A percentile compares a stretch with the other conserved stretches of the same genome.
phyloP scores from a whole-genome alignment of 2,113 vertebrate species.

The Nansenia antarctica region DNA sequence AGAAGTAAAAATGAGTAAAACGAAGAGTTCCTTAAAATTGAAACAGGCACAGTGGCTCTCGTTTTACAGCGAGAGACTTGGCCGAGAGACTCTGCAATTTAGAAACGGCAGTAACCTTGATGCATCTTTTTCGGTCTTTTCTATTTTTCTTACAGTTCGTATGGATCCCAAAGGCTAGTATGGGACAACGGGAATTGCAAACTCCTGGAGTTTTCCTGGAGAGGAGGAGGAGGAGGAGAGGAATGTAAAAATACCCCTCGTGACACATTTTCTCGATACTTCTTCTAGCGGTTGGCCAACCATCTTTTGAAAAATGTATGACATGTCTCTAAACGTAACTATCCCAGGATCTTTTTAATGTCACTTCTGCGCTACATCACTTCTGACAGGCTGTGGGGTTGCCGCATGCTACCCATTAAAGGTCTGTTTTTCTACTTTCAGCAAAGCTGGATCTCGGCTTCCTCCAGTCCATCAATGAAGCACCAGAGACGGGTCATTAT shows the following conservation, averaged over 20 bases:
- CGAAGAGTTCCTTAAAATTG: not conserved
- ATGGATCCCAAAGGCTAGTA: not conserved
- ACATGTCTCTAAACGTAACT: slow-evolving; percentile 61
- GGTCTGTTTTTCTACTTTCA: slow-evolving; percentile 14
- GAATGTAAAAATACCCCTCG: slow-evolving; percentile 64
- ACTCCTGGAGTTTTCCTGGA: slow-evolving; percentile 36
- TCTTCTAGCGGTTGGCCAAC: slow-evolving; percentile 46
- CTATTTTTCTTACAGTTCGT: not conserved
- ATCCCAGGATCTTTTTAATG: slow-evolving; percentile 64
- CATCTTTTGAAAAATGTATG: slow-evolving; percentile 64
- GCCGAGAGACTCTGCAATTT: not conserved
- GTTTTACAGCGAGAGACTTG: not conserved
- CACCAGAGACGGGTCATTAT: not conserved
- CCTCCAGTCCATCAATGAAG: slow-evolving; percentile 1
- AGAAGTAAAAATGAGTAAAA: not conserved
- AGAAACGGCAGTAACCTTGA: not conserved
- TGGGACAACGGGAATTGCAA: not conserved
- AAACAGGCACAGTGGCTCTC: not conserved
- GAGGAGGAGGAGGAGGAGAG: slow-evolving; percentile 32
- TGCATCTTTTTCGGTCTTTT: not conserved
- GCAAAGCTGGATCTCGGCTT: slow-evolving; percentile 8
- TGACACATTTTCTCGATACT: slow-evolving; percentile 56
- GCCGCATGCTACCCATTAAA: slow-evolving; percentile 41
- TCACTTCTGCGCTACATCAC: slow-evolving; percentile 63
- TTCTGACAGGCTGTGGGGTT: slow-evolving; percentile 58